Evolutionary conservation across 2,113 vertebrate genomes (phyloP), one percentile per base, ranked within the genome.

Genomic region (Morone chrysops): DNA sequence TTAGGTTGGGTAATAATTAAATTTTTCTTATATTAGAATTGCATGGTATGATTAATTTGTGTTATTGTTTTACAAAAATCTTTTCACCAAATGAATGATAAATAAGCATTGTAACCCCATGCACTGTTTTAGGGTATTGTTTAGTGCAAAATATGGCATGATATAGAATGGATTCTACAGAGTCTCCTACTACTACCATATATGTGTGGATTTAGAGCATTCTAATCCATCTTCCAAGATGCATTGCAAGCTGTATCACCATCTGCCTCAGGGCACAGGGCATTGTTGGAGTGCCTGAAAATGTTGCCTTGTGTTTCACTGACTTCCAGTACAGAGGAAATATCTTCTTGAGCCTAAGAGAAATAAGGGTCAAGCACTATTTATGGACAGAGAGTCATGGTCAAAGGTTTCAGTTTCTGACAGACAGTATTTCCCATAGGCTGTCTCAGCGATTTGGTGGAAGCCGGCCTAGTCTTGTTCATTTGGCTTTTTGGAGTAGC

Each of bases 371-470:
- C 87, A 88, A 89, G 78, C 63, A 76, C 80, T 85, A 85, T 90
- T 90, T 88, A 83, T 85, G 85, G 83, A 76, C 70, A 66, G 40
- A 61, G 59, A 89, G 80, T 75, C 78, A 54, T 67, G 78, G 89
- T 89, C 85, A 89, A 87, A 89, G 85, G 87, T 90, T 85, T 85
- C 70, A 60, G n/a, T 87, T 87, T 91, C 89, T 90, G 90, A 86
- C 76, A 79, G 88, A 79, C 81, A 77, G 73, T 75, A 77, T 86
- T 88, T 92, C 89, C 88, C 83, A 67, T 76, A 17, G 78, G 83
- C 87, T 89, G 85, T 78, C 86, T 94, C 89, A 90, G 89, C 90
- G 38, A 62, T 92, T 92, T 88, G 69, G 80, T 73, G 56, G 53
- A 75, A 89, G 79, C 48, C 51, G 5, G 84, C 54, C 84, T 65